Conservation (phyloP, 2,888 invertebrate genomes). For the Tiliacea citrago region DNA sequence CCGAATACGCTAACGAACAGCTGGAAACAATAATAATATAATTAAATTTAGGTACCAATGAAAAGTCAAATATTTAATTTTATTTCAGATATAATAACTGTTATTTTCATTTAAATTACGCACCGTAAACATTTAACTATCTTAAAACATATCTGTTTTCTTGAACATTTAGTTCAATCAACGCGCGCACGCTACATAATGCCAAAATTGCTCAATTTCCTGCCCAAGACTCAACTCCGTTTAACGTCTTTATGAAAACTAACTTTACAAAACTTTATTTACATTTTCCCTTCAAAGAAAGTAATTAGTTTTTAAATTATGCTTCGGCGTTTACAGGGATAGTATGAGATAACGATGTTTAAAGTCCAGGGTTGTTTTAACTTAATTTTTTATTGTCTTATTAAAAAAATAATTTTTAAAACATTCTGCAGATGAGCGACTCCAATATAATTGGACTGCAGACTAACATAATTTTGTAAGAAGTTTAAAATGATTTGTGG, state of each 20-base stretch:
- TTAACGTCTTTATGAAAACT: slow-evolving; percentile 85
- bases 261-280: slow-evolving; percentile 81
- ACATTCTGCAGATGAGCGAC: slow-evolving; percentile 39
- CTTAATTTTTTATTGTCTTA: slow-evolving; percentile 37
- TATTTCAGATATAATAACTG: background rate
- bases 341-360: slow-evolving; percentile 57
- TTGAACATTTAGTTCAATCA: slow-evolving; percentile 53
- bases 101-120: background rate
- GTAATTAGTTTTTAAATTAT: slow-evolving; percentile 82
- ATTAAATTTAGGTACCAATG: background rate
- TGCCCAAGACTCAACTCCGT: slow-evolving; percentile 79
- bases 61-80: background rate
- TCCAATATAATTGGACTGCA: slow-evolving; percentile 42
- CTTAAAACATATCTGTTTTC: slow-evolving; percentile 35
- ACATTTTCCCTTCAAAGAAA: slow-evolving; percentile 79
- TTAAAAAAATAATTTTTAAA: slow-evolving; percentile 50
- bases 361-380: slow-evolving; percentile 34
- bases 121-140: slow-evolving; percentile 7
- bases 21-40: background rate
- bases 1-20: background rate
- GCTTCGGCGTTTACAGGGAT: slow-evolving; percentile 62
- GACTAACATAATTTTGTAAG: slow-evolving; percentile 42
- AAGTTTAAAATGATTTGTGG: slow-evolving; percentile 7
- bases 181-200: slow-evolving; percentile 75
- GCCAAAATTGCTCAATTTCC: slow-evolving; percentile 86